These are phyloP conservation scores for Heterodera filipjevi DNA, from an alignment of 2,888 invertebrate genomes.

Conservation along the genomic window DNA sequence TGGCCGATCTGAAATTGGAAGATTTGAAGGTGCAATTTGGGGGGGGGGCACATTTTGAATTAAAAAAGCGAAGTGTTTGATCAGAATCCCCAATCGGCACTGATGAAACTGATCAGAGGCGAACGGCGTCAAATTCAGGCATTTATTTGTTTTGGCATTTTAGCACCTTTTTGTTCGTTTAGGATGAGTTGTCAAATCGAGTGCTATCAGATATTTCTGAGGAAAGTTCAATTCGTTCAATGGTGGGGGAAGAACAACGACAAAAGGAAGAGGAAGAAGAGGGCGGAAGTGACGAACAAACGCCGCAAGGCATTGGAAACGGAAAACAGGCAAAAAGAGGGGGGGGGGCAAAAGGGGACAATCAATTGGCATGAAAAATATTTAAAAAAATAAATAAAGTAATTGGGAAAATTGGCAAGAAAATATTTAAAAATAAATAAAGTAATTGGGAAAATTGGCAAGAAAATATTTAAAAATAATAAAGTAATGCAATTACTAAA, in stretches of 20 bases:
- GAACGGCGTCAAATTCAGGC: constrained; percentile 63
- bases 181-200: constrained; percentile 52
- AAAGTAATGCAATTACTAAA: no score
- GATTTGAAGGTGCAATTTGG: constrained; percentile 16
- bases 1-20: constrained; percentile 15
- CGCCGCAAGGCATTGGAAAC: neutral
- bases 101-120: constrained; percentile 60
- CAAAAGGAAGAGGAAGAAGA: neutral
- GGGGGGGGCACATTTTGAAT: neutral
- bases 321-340: neutral
- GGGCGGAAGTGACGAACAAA: constrained; percentile 1
- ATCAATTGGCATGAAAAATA: no score
- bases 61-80: no score
- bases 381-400: no score
- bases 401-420: no score
- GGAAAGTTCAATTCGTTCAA: constrained; percentile 59
- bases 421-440: no score
- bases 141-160: constrained; percentile 46
- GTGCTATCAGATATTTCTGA: constrained; percentile 65
- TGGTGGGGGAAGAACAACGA: constrained; percentile 43
- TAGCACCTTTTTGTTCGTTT: neutral
- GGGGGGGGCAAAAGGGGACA: no score
- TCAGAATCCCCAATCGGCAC: constrained; percentile 37
- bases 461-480: no score
- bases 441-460: no score